phyloP scores from a whole-genome alignment of 2,888 invertebrate species.

The Serrognathus titanus region DNA sequence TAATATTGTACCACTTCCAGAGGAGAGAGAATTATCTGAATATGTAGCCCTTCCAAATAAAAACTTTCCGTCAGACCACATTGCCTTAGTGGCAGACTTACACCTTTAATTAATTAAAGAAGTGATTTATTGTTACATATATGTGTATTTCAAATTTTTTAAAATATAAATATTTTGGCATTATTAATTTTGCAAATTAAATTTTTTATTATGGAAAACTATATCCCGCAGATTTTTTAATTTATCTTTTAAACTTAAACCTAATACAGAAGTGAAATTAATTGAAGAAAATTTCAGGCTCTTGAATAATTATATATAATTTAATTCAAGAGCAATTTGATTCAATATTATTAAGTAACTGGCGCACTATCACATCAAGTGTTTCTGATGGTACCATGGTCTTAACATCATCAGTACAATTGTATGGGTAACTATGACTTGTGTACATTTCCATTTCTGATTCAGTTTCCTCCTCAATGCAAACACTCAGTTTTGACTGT shows the following conservation, averaged over 20 bases:
- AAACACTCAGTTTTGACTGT: constrained; percentile 16
- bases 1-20: constrained; percentile 78
- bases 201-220: too few species aligned
- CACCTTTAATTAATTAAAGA: constrained; percentile 26
- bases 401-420: constrained; percentile 8
- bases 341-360: constrained; percentile 8
- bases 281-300: too few species aligned
- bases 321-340: not conserved
- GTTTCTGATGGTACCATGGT: constrained; percentile 14
- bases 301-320: too few species aligned
- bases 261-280: too few species aligned
- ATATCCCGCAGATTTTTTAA: too few species aligned
- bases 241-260: too few species aligned
- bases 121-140: too few species aligned
- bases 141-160: too few species aligned
- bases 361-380: constrained; percentile 14
- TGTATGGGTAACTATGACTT: constrained; percentile 9
- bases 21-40: constrained; percentile 68
- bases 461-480: constrained; percentile 18
- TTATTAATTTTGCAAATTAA: too few species aligned
- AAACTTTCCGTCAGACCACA: constrained; percentile 91
- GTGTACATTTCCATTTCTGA: constrained; percentile 13
- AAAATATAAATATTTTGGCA: too few species aligned
- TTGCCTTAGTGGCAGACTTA: constrained; percentile 83
- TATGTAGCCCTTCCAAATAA: constrained; percentile 82